Evolutionary conservation across 1,140 invertebrate species (phyloP).

Genomic region (Plodia interpunctella): DNA sequence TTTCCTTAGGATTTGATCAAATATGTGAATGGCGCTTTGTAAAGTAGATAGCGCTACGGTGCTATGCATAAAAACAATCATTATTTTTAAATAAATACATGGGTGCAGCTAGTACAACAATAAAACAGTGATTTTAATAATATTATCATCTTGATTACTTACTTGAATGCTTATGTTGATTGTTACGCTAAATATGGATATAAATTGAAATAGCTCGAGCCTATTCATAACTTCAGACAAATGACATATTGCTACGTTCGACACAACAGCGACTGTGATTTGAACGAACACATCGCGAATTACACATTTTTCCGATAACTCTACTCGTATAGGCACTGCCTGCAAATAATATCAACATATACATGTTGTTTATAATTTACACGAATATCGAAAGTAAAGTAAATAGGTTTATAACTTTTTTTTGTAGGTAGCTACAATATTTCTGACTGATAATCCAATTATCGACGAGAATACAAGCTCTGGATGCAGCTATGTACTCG

Average conservation of each 20-base stretch:
- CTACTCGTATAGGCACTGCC: not conserved
- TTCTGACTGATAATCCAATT: too few species aligned
- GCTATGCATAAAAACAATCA: too few species aligned
- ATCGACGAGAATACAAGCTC: too few species aligned
- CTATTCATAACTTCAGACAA: not conserved
- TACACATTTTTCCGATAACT: not conserved
- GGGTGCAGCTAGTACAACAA: not conserved
- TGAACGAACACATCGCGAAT: not conserved
- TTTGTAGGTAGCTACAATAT: too few species aligned
- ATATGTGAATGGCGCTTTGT: too few species aligned
- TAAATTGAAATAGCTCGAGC: not conserved
- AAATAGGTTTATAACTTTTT: too few species aligned
- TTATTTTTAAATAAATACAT: too few species aligned
- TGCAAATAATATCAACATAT: not conserved
- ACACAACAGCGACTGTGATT: not conserved
- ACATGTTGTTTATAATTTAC: slow-evolving; percentile 10
- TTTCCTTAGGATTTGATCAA: too few species aligned
- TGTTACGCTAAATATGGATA: not conserved
- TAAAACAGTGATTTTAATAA: too few species aligned
- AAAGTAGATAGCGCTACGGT: too few species aligned
- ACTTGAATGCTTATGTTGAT: slow-evolving; percentile 6
- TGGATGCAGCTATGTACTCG: too few species aligned
- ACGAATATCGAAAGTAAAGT: too few species aligned
- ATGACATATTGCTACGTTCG: not conserved
- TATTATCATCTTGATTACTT: not conserved